These are phyloP conservation scores for Pachyseris speciosa DNA, from an alignment of 64 coral and sea anemone species.

Conservation along the genomic window DNA sequence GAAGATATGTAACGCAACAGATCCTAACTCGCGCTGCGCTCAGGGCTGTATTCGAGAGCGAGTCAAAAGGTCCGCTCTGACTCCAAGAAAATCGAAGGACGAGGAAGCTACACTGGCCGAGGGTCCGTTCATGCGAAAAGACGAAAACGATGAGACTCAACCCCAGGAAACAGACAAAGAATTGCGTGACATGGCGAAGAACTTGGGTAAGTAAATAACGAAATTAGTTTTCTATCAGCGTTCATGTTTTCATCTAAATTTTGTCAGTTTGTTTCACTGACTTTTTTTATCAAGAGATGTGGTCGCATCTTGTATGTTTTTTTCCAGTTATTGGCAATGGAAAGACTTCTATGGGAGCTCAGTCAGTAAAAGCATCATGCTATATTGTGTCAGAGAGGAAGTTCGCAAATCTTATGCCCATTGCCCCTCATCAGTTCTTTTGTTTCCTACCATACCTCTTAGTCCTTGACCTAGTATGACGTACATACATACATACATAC, in stretches of 20 bases:
- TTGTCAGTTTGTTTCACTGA: too few species aligned
- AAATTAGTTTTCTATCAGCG: not conserved
- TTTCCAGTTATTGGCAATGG: too few species aligned
- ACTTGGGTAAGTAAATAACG: not conserved
- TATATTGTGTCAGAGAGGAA: too few species aligned
- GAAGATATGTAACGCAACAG: conserved; percentile 27
- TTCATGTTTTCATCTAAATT: too few species aligned
- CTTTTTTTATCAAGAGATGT: not conserved
- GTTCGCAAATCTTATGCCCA: too few species aligned
- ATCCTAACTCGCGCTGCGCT: conserved; percentile 30
- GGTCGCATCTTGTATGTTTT: too few species aligned
- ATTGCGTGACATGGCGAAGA: not conserved
- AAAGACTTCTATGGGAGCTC: too few species aligned
- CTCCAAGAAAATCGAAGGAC: not conserved
- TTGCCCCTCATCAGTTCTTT: too few species aligned
- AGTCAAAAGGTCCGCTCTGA: not conserved
- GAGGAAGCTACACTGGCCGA: not conserved
- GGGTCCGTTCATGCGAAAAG: conserved; percentile 8
- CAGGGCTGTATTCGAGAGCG: conserved; percentile 14
- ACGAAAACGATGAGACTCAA: not conserved
- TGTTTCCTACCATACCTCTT: too few species aligned
- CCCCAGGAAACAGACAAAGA: not conserved
- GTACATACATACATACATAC: conserved; percentile 28
- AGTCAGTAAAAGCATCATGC: too few species aligned
- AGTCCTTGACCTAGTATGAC: too few species aligned